Percentiles rank a stretch among this genome's conserved stretches.
Conservation (phyloP, 2,888 invertebrate species). For the Chelonus formosanus region DNA sequence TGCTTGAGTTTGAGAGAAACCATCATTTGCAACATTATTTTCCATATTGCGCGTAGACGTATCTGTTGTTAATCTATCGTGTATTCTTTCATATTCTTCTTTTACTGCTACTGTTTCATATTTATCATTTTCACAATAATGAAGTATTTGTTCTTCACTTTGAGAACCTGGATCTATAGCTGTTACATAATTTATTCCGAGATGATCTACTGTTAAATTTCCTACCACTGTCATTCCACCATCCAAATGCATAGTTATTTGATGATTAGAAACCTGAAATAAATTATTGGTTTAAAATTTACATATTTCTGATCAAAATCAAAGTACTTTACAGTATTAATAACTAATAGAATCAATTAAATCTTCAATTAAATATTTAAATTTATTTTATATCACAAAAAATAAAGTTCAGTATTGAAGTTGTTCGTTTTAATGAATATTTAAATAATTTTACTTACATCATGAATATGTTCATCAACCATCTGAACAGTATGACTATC, state of each 20-base stretch:
- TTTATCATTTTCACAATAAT: slow-evolving; percentile 55
- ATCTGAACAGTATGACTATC: slow-evolving; percentile 60
- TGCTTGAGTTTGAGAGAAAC: slow-evolving; percentile 44
- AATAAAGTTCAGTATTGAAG: too few relatives aligned
- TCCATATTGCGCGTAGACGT: slow-evolving; percentile 46
- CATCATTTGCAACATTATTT: slow-evolving; percentile 48
- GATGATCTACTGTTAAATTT: slow-evolving; percentile 54
- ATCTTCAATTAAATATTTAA: too few relatives aligned
- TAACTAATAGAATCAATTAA: too few relatives aligned
- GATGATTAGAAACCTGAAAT: slow-evolving; percentile 57
- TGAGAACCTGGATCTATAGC: slow-evolving; percentile 54
- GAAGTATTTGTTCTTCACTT: slow-evolving; percentile 52
- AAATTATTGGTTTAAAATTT: too few relatives aligned
- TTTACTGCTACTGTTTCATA: slow-evolving; percentile 53
- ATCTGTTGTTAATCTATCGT: slow-evolving; percentile 49
- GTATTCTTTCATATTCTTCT: slow-evolving; percentile 52
- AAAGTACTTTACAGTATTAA: too few relatives aligned
- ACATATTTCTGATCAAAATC: too few relatives aligned
- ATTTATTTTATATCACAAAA: too few relatives aligned
- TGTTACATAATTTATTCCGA: slow-evolving; percentile 61
- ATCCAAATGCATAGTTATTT: slow-evolving; percentile 59
- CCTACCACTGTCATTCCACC: slow-evolving; percentile 59
- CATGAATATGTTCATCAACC: slow-evolving; percentile 56
- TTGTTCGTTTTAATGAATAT: too few relatives aligned
- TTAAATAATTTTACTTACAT: slow-evolving; percentile 40